Evolutionary conservation across 2,888 invertebrate species (phyloP), one percentile per base, ranked within the genome.

Genomic region (Diarsia mendica): DNA sequence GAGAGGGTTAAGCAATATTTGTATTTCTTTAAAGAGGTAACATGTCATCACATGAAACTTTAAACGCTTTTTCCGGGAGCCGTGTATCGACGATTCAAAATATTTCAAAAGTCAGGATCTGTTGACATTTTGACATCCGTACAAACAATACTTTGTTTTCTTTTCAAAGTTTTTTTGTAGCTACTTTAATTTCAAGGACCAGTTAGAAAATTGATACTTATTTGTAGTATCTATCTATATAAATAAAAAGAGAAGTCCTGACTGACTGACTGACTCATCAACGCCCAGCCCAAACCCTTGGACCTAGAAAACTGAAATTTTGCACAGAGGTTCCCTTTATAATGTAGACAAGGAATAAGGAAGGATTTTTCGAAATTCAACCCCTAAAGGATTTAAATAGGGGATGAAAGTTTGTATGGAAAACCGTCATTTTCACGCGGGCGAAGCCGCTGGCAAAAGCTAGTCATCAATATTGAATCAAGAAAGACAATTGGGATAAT

Each of bases 61-160:
- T 86, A 96, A 88, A 94, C 92, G 81, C 89, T 84, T 93, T 95
- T 95, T 96, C 96, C 96, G 92, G 94, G 89, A 84, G 85, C 74
- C 61, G 67, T 83, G 85, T 89, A 88, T 85, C 82, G 84, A 89
- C 87, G 93, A 95, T 93, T 94, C 91, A n/a, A n/a, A n/a, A n/a
- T n/a, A n/a, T n/a, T n/a, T n/a, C n/a, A 92, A 93, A 94, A 94
- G 93, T 85, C 87, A 87, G 92, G 91, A 92, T 89, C 87, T 93
- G 90, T 94, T 95, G 94, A 95, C 95, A 95, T 95, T 95, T 94
- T 95, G 94, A 95, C 95, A 95, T 95, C 95, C 95, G 94, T 92
- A 84, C 90, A 92, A 93, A 95, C 88, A 92, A 89, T 79, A 71
- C 69, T 79, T 87, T 92, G 86, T 93, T 92, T 91, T 83, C 80